phyloP scores from a whole-genome alignment of 1,140 invertebrate species.

The Telenomus remus region DNA sequence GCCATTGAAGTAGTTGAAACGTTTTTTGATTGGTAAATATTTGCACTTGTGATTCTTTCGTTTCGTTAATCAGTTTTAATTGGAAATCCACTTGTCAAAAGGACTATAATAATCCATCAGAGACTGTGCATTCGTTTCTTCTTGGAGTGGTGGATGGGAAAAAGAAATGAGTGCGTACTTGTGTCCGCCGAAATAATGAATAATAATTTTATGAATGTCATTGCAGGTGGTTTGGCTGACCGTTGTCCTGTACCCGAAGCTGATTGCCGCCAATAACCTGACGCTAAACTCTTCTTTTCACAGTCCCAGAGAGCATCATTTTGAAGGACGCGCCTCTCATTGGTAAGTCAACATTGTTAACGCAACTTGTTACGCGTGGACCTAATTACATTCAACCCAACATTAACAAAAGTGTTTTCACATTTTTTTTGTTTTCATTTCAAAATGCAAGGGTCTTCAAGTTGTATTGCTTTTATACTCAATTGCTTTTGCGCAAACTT shows the following conservation, averaged over 20 bases:
- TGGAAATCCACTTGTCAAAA: no score
- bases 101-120: no score
- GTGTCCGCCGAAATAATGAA: not conserved
- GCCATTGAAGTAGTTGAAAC: no score
- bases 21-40: no score
- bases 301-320: constrained; percentile 66
- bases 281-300: constrained; percentile 67
- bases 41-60: no score
- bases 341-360: constrained; percentile 59
- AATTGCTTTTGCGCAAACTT: constrained; percentile 2
- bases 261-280: constrained; percentile 73
- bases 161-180: no score
- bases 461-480: constrained; percentile 1
- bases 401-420: no score
- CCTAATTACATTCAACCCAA: constrained; percentile 8
- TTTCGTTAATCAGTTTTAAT: no score
- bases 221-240: constrained; percentile 75
- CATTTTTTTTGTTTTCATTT: no score
- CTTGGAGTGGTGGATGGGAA: no score
- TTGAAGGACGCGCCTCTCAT: constrained; percentile 66
- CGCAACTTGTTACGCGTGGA: constrained; percentile 6
- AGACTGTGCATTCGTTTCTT: no score
- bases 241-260: constrained; percentile 72
- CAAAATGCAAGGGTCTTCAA: constrained; percentile 1
- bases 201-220: constrained; percentile 40